Evolutionary conservation across 2,797 vertebrate species (phyloP), one percentile per base, ranked within the genome.

Genomic region (Ctenochaetus hawaiiensis): DNA sequence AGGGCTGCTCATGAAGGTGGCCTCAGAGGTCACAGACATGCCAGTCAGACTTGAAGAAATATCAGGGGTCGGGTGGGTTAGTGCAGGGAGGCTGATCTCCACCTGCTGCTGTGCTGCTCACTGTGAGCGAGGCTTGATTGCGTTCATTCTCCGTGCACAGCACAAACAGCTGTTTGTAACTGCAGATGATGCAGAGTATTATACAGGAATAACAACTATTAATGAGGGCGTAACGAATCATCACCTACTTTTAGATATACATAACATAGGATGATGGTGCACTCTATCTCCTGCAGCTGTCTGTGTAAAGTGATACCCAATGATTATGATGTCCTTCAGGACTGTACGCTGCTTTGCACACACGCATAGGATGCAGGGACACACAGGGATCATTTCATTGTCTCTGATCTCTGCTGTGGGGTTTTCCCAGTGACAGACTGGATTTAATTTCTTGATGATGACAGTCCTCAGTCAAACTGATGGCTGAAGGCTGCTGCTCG

Each of bases 321-420:
- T 82, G 84, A 92, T 88, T 84, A 84, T 48, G 72, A 74, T 89
- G 92, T 81, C 92, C 91, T 92, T 92, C 85, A 90, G 72, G 83
- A 75, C 80, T 30, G 60, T 41, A 48, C 22, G 11, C 30, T 4
- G 0, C 54, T 58, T 54, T 43, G 44, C 67, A 45, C 63, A 39
- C 54, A 57, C 52, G 51, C 56, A 60, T 52, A 39, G 11, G 13
- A 59, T 58, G 49, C 41, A 57, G 26, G 37, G 59, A 75, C 74
- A 77, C 66, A 63, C 75, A 58, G 56, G 44, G 74, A 84, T 80
- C 81, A 78, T 81, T 80, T 84, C 56, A 73, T 80, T 80, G 74
- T 88, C 66, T 84, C 58, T 87, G 82, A 89, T 89, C 67, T 83
- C 61, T 62, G 48, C 60, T 7, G 20, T 53, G 57, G 63, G 63